A percentile compares a stretch with the other conserved stretches of the same genome.
Conservation (phyloP, 1,140 invertebrate species). For the Leptoteleia sp. region DNA sequence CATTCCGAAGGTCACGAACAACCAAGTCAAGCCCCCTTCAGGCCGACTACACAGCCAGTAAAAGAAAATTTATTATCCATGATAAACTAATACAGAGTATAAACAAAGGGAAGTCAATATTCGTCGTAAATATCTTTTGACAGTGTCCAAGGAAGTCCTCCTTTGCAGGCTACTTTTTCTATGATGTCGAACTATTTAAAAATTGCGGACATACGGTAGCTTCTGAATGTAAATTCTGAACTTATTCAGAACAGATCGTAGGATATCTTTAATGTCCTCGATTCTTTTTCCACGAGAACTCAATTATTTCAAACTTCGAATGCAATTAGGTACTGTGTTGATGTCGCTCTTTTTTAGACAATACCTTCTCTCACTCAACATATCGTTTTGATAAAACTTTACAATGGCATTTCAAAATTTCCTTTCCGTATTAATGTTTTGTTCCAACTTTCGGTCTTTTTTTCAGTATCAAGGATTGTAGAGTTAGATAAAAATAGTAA, state of each 20-base stretch:
- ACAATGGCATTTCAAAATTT: not conserved
- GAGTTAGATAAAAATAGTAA: not conserved
- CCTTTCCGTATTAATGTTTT: not conserved
- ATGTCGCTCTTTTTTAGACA: conserved; percentile 23
- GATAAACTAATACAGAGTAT: conserved; percentile 15
- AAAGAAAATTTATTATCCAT: conserved; percentile 40
- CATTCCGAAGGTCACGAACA: conserved; percentile 84
- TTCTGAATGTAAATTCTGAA: not conserved
- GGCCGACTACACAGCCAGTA: conserved; percentile 82
- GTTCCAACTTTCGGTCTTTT: conserved; percentile 3
- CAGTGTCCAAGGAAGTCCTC: conserved; percentile 52
- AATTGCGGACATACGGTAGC: not conserved
- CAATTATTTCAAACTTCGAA: conserved; percentile 23
- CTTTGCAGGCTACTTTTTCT: conserved; percentile 27
- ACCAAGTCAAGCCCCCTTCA: conserved; percentile 79
- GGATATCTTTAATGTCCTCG: no score
- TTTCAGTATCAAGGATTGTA: conserved; percentile 15
- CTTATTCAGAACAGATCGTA: not conserved
- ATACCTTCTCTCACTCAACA: conserved; percentile 39
- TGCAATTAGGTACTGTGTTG: conserved; percentile 19
- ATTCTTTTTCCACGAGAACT: conserved; percentile 9
- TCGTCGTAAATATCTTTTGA: conserved; percentile 50
- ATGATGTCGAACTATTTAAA: conserved; percentile 12
- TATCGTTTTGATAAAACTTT: conserved; percentile 44
- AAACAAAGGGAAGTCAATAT: conserved; percentile 56